Conservation (phyloP, 2,113 vertebrate species). For the Lepidothrix coronata region DNA sequence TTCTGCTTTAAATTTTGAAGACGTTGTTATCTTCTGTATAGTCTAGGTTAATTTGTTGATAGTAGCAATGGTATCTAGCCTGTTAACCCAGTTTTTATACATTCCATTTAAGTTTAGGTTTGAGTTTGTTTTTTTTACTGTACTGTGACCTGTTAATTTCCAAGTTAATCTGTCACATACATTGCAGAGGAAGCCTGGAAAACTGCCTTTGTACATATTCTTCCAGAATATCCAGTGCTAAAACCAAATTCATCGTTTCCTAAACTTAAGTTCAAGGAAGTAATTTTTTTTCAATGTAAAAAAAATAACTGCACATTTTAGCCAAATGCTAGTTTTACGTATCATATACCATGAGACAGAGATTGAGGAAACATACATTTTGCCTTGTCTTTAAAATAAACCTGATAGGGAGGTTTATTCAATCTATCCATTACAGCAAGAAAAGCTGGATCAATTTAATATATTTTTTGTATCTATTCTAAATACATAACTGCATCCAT, state of each 20-base stretch:
- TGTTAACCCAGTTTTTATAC: slow-evolving; percentile 24
- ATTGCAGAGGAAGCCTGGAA: slow-evolving; percentile 38
- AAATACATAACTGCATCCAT: background rate
- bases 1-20: slow-evolving; percentile 20
- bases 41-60: slow-evolving; percentile 33
- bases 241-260: slow-evolving; percentile 63
- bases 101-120: background rate
- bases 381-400: background rate
- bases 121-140: background rate
- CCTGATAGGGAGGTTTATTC: background rate
- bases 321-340: background rate
- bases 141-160: slow-evolving; percentile 16
- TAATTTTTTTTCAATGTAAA: background rate
- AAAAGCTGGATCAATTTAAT: background rate
- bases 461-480: background rate
- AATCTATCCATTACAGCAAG: background rate
- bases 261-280: background rate
- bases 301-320: background rate
- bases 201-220: slow-evolving; percentile 34
- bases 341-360: background rate
- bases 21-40: background rate
- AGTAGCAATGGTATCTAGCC: slow-evolving; percentile 20
- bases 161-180: slow-evolving; percentile 47
- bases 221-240: slow-evolving; percentile 14
- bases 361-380: background rate